Evolutionary conservation across 2,113 vertebrate genomes (phyloP), one percentile per base, ranked within the genome.

Genomic region (Tachysurus fulvidraco): DNA sequence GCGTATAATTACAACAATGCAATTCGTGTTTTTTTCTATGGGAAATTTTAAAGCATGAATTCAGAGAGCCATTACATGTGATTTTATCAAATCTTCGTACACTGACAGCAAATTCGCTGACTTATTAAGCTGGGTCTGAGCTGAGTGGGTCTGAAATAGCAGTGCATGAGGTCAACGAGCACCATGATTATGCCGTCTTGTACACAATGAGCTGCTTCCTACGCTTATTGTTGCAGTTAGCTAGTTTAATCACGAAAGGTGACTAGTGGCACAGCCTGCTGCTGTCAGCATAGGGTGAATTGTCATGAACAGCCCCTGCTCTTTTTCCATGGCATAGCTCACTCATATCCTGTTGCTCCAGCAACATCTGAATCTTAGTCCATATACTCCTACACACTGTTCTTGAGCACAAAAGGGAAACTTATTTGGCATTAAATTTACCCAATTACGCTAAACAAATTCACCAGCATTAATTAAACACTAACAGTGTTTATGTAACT

Each of bases 91-190:
- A 64, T 4, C n/a, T 76, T 83, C 14, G 12, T 25, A 76, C 13
- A 2, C 9, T 74, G 78, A 46, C 6, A 13, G 44, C 71, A 55
- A 52, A 50, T 65, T 44, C 14, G 30, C 28, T 50, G 73, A 54
- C 71, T 57, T 67, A 83, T 64, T 74, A 54, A 59, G 28, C 77
- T 2, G 28, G 54, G n/a, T 60, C n/a, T 44, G 41, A 74, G 78
- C 76, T 28, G 59, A 46, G 87, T 88, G 84, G 79, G 79, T 74
- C 64, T 41, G 73, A 83, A 86, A 76, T 44, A 54, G 23, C 65
- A 69, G 76, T 54, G n/a, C 12, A 30, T 62, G 46, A 71, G 88
- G 84, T 86, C 84, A 83, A 73, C n/a, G 8, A 83, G 86, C 25
- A 30, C 60, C 11, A 11, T 30, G 19, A 46, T 60, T 62, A 76